Evolutionary conservation across 2,113 vertebrate genomes (phyloP).

Genomic region (Archilochus colubris): DNA sequence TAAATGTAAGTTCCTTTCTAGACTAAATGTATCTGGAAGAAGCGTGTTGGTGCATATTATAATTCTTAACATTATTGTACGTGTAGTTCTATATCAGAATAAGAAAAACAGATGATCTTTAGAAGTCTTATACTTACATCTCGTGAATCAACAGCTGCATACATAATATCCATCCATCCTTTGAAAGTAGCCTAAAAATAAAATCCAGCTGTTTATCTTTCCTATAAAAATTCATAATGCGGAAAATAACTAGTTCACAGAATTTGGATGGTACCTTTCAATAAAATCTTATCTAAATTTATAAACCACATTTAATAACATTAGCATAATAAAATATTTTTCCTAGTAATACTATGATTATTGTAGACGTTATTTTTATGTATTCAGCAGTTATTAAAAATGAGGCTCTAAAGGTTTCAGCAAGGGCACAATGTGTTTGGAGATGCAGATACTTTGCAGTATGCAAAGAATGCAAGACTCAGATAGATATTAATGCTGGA

Average conservation of each 20-base stretch:
- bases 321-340: not conserved
- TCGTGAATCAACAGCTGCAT: slow-evolving; percentile 92
- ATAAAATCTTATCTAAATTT: not conserved
- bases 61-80: not conserved
- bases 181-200: slow-evolving; percentile 93
- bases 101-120: not conserved
- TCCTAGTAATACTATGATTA: not conserved
- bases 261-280: not conserved
- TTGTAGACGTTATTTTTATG: not conserved
- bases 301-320: not conserved
- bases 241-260: not conserved
- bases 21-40: not conserved
- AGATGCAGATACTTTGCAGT: not conserved
- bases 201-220: slow-evolving; percentile 31
- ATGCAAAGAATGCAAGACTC: not conserved
- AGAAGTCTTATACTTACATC: slow-evolving; percentile 73
- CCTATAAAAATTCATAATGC: not conserved
- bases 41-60: not conserved
- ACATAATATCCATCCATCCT: slow-evolving; percentile 98
- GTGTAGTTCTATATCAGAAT: not conserved
- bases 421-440: not conserved
- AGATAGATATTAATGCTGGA: not conserved
- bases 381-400: not conserved
- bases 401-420: not conserved
- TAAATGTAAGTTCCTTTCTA: not conserved